Base-by-base conservation (phyloP, 2,797 vertebrate genomes). In the Pachyuromys duprasi region DNA sequence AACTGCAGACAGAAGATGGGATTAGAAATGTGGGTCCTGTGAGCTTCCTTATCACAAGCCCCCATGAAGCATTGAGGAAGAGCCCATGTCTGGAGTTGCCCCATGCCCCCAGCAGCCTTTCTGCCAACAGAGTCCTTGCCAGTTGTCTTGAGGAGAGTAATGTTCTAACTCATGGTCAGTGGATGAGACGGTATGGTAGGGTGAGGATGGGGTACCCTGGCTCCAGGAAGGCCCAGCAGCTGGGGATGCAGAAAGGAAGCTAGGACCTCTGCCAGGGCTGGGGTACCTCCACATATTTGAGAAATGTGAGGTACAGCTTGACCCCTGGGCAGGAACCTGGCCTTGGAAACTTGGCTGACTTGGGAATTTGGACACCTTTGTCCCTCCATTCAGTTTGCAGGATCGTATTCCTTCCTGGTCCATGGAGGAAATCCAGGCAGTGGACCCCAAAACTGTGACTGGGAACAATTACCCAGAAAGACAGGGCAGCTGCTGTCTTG, bases 381-480 rank as follows among this genome's bases (percentile, higher is more conserved):
- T 69, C 20, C 3, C 4, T 33, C 33, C 14, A 1, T 75, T 82
- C 62, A 24, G 53, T 39, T 91, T 31, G 2, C 0, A 3, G 60
- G 78, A 9, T 0, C 0, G 6, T 28, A 26, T 55, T 79, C 53
- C 91, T 84, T 8, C 49, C 15, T 24, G 6, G 36, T 74, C 49
- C 53, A 53, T 17, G 28, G 90, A 90, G 72, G 18, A 14, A 49
- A 18, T n/a, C 15, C 5, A 36, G 76, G 53, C n/a, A 79, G 53
- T 36, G 5, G 65, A 33, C 55, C 31, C 63, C 15, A 33, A 53
- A 87, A 33, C 72, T 15, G 11, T 53, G 36, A 4, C 57, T 89
- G 2, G 18, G 89, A 87, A 15, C 70, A 83, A 91, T 79, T 89
- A 80, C 45, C 49, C 13, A 74, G 70, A 69, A 82, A 89, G 80